Base-by-base conservation (phyloP, 2,113 vertebrate species). In the Pipra filicauda region DNA sequence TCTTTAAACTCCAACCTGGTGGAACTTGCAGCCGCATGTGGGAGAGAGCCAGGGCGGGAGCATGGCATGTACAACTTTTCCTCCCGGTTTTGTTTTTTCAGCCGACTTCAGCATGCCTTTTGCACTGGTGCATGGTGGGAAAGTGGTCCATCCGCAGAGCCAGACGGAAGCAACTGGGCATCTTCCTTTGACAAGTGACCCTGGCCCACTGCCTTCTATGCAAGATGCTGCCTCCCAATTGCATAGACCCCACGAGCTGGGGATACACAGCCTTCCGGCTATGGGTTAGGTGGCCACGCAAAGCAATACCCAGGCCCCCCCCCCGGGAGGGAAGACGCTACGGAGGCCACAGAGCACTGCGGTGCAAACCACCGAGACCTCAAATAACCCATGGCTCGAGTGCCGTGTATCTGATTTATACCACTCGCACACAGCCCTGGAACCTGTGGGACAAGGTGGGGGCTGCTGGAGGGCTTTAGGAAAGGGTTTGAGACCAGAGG, bases 341-440 rank as follows among this genome's bases (percentile, higher is more conserved):
- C n/a, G 3, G 89, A 96, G 91, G 93, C 93, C 91, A 79, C 89
- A 30, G 71, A 91, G 51, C 91, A 11, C 79, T 26, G 58, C 78
- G 93, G 83, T 75, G 82, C 88, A 35, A 73, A 86, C 46, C 85
- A 61, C 94, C 62, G 0, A 85, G 75, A 64, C 44, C 65, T 88
- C 54, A 8, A 87, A 96, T 96, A 96, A 95, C 97, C 97, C 98
- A 95, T 48, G 91, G 97, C 96, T 94, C 23, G 97, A 97, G 95
- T 86, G 95, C 96, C 93, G 97, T 98, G 97, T 98, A 98, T 98
- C 98, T 94, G 91, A 98, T 98, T 98, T 98, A 98, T 98, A 98
- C 97, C 98, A 82, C 97, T 97, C 96, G 5, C 94, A 91, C 98
- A 98, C 98, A 98, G 97, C 97, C 98, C 98, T 97, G 98, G 98